Base-by-base conservation (phyloP, 2,797 vertebrate species). In the Gorsachius magnificus region DNA sequence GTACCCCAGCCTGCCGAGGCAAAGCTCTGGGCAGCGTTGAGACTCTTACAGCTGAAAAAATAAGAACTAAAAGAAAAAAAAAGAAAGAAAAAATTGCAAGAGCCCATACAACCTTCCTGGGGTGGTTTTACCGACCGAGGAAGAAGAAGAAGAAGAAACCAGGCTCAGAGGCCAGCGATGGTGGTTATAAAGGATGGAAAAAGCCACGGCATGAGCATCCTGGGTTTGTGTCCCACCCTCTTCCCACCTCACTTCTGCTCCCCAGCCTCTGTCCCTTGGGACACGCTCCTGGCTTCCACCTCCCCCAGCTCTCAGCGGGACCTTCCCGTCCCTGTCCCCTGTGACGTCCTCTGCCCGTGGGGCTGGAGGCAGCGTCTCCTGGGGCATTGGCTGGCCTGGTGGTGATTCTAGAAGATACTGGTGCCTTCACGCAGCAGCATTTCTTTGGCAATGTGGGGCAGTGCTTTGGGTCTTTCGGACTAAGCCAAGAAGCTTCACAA, bases 271-370 rank as follows among this genome's bases (percentile, higher is more conserved):
- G 20, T 46, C 20, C n/a, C 3, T 35, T 25, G 2, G 60, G 38
- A 45, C n/a, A 35, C 19, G 1, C 4, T n/a, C 54, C 31, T 3
- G 4, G 41, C 43, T 48, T 63, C 43, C n/a, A 24, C 18, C 41
- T 35, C 4, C 10, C 25, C 16, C 46, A 56, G 13, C 45, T 56
- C n/a, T 31, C 60, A 36, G 36, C 0, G 0, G 28, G 4, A 50
- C 50, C 11, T 78, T 84, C 61, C 29, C 16, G 5, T 13, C 51
- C 54, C 78, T 13, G 9, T n/a, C 4, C 10, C 24, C 19, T 51
- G 33, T 14, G 1, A 0, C 9, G 35, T 26, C 35, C n/a, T 36
- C 26, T 35, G 22, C 43, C n/a, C 1, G 0, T 10, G 13, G 66
- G 66, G 38, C 28, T 21, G 22, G 35, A 50, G 41, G 29, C 68